Evolutionary conservation across 2,797 vertebrate species (phyloP).

Genomic region (Sphaeramia orbicularis): DNA sequence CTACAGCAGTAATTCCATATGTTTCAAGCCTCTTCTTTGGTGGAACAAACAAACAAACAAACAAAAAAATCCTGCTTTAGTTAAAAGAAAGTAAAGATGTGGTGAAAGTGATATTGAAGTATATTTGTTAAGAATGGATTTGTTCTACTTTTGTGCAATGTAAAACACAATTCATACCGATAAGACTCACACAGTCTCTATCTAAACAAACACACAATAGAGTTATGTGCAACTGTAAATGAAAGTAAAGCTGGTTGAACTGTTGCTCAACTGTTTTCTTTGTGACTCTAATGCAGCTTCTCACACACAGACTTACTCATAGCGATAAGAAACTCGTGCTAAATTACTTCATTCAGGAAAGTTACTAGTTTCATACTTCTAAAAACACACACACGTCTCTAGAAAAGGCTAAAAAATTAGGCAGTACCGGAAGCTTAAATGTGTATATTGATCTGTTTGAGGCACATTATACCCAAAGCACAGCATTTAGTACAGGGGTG

Average conservation of each 20-base stretch:
- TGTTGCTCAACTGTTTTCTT: conserved; percentile 17
- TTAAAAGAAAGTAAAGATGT: conserved; percentile 1
- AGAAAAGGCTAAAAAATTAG: conserved; percentile 13
- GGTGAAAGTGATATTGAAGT: background rate
- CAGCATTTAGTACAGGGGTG: conserved; percentile 3
- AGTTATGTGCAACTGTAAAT: conserved; percentile 5
- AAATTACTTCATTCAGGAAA: background rate
- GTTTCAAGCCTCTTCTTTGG: background rate
- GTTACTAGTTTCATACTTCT: background rate
- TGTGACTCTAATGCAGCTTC: background rate
- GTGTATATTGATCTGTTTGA: background rate
- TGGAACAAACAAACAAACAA: background rate
- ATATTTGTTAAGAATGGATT: background rate
- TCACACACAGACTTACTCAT: background rate
- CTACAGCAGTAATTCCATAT: conserved; percentile 4
- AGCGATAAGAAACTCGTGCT: background rate
- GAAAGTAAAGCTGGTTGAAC: conserved; percentile 10
- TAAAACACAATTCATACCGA: background rate
- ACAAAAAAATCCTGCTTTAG: conserved; percentile 6
- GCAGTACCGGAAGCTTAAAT: conserved; percentile 21
- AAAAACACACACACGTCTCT: conserved; percentile 2
- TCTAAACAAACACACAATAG: background rate
- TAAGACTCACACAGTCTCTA: background rate
- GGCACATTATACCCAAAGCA: conserved; percentile 5
- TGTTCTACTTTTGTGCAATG: conserved; percentile 18